phyloP scores from a whole-genome alignment of 1,140 invertebrate genomes.

The Brachystomella parvula region DNA sequence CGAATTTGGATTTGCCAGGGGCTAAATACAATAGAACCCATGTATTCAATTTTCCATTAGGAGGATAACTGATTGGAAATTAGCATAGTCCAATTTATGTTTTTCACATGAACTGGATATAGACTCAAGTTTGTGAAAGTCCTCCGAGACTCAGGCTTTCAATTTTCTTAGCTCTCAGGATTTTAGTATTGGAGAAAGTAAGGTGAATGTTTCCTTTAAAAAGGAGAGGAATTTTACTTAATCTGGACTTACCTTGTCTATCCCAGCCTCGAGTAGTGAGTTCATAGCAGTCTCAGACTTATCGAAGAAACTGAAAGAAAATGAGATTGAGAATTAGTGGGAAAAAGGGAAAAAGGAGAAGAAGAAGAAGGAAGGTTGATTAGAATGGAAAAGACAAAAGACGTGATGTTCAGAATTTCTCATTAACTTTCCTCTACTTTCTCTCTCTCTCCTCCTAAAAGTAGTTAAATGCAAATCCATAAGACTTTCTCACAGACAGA shows the following conservation, averaged over 20 bases:
- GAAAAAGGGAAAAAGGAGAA: neutral
- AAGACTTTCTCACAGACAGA: neutral
- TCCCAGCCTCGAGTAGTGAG: constrained; percentile 21
- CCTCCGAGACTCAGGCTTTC: neutral
- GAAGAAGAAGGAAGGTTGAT: neutral
- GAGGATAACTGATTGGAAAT: too few species aligned
- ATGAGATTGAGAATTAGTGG: neutral
- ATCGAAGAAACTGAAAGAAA: constrained; percentile 25
- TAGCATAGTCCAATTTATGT: too few species aligned
- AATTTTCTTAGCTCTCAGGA: neutral
- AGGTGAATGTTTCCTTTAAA: neutral
- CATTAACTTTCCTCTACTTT: constrained; percentile 1
- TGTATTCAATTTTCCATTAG: too few species aligned
- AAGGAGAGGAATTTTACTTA: neutral
- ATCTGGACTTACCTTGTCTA: constrained; percentile 27
- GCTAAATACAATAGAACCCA: too few species aligned
- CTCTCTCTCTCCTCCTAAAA: neutral
- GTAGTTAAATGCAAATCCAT: neutral
- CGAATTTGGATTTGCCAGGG: too few species aligned
- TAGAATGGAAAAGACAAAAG: neutral
- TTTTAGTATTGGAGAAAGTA: neutral
- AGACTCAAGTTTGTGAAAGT: too few species aligned
- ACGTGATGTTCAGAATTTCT: neutral
- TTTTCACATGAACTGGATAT: too few species aligned
- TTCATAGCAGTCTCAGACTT: constrained; percentile 21